A percentile compares a stretch with the other conserved stretches of the same genome.
phyloP scores from a whole-genome alignment of 1,140 invertebrate genomes.

The Lepidurus apus region DNA sequence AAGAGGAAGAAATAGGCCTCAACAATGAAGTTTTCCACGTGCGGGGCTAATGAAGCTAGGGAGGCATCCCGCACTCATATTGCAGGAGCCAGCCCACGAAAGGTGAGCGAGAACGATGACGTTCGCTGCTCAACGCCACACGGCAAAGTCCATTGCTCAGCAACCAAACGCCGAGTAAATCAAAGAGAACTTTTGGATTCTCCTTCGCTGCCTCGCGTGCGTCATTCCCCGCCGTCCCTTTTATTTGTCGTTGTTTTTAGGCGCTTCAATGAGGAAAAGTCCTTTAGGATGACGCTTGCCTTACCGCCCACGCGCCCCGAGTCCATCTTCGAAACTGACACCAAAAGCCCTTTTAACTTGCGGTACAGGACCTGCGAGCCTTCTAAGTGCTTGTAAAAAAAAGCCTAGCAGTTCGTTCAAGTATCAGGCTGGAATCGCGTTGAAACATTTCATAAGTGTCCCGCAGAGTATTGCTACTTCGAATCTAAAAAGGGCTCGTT shows the following conservation, averaged over 20 bases:
- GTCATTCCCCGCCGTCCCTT: not conserved
- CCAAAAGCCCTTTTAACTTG: too few species aligned
- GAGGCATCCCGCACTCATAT: not conserved
- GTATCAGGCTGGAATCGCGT: too few species aligned
- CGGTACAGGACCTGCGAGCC: too few species aligned
- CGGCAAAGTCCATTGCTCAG: not conserved
- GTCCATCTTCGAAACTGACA: not conserved
- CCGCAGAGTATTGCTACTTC: too few species aligned
- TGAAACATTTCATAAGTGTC: too few species aligned
- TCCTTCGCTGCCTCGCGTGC: not conserved
- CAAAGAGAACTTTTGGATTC: not conserved
- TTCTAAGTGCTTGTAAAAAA: too few species aligned
- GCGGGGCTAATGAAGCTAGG: not conserved
- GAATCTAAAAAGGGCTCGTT: too few species aligned
- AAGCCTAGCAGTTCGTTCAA: too few species aligned
- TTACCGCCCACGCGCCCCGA: not conserved
- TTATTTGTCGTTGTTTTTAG: not conserved
- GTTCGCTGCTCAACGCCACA: conserved; percentile 27
- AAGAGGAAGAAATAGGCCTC: not conserved
- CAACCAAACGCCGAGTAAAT: not conserved
- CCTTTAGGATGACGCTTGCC: not conserved
- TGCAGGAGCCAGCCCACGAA: conserved; percentile 28
- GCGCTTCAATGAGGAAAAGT: not conserved
- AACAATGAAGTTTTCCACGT: conserved; percentile 2
- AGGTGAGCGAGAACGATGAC: conserved; percentile 33